Evolutionary conservation across 2,797 vertebrate species (phyloP).

Genomic region (Coregonus suidteri): DNA sequence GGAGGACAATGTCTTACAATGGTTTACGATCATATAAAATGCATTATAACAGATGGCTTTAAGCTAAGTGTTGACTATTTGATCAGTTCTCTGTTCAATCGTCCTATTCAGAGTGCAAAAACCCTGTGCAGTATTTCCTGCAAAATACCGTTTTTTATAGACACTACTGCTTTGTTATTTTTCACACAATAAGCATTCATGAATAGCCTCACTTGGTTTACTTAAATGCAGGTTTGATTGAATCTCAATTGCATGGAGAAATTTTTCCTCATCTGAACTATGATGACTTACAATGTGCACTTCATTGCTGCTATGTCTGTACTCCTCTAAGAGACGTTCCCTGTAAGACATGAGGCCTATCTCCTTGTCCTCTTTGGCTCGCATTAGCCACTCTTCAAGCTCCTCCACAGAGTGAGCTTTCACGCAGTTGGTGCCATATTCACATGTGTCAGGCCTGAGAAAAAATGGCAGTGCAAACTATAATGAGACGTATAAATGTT

Average conservation of each 20-base stretch:
- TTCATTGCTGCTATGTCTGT: constrained; percentile 72
- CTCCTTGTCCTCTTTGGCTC: constrained; percentile 51
- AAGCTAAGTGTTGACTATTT: too few species aligned
- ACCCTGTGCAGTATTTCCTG: too few species aligned
- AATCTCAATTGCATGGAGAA: background rate
- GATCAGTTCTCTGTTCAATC: too few species aligned
- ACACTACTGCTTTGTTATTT: too few species aligned
- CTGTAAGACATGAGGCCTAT: constrained; percentile 82
- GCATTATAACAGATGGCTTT: too few species aligned
- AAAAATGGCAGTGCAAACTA: background rate
- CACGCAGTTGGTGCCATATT: constrained; percentile 78
- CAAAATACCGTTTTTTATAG: too few species aligned
- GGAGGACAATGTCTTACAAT: too few species aligned
- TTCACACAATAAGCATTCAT: too few species aligned
- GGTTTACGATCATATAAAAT: too few species aligned
- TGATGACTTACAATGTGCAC: constrained; percentile 78
- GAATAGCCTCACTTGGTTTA: too few species aligned
- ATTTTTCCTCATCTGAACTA: background rate
- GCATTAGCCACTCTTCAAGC: constrained; percentile 84
- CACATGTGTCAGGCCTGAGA: constrained; percentile 78
- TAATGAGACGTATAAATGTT: background rate
- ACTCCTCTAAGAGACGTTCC: constrained; percentile 79
- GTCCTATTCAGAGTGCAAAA: too few species aligned
- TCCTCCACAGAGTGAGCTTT: constrained; percentile 81
- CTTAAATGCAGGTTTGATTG: background rate